Evolutionary conservation across 1,140 invertebrate genomes (phyloP).

Genomic region (Magallana ariakensis): DNA sequence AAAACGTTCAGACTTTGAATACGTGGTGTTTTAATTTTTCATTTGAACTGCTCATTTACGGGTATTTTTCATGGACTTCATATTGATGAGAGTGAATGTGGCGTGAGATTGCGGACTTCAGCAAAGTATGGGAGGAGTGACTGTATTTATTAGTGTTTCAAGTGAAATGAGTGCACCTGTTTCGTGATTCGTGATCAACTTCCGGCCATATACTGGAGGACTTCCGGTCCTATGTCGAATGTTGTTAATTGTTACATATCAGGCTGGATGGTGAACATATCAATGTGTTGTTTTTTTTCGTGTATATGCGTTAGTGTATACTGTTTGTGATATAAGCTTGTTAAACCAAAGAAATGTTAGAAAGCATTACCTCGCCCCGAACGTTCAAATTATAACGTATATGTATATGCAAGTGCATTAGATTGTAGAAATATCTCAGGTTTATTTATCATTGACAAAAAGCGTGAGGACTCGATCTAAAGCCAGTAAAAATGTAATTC

Average conservation of each 20-base stretch:
- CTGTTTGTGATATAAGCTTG: conserved; percentile 24
- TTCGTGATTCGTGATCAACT: neutral
- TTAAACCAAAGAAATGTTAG: conserved; percentile 26
- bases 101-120: neutral
- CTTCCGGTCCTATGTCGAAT: conserved; percentile 10
- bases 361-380: conserved; percentile 26
- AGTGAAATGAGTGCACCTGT: conserved; percentile 30
- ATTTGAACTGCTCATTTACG: conserved; percentile 6
- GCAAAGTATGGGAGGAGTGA: neutral
- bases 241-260: conserved; percentile 32
- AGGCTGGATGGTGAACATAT: conserved; percentile 36
- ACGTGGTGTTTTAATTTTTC: conserved; percentile 12
- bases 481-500: conserved; percentile 21
- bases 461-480: neutral
- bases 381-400: conserved; percentile 11
- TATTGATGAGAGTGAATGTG: neutral
- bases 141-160: conserved; percentile 35
- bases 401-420: neutral
- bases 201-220: neutral
- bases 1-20: conserved; percentile 9
- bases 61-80: conserved; percentile 25
- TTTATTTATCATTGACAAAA: conserved; percentile 25
- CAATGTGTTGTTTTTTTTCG: neutral
- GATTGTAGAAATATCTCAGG: conserved; percentile 28
- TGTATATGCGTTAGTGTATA: conserved; percentile 19